Evolutionary conservation across 2,797 vertebrate genomes (phyloP).

Genomic region (Staurois parvus): DNA sequence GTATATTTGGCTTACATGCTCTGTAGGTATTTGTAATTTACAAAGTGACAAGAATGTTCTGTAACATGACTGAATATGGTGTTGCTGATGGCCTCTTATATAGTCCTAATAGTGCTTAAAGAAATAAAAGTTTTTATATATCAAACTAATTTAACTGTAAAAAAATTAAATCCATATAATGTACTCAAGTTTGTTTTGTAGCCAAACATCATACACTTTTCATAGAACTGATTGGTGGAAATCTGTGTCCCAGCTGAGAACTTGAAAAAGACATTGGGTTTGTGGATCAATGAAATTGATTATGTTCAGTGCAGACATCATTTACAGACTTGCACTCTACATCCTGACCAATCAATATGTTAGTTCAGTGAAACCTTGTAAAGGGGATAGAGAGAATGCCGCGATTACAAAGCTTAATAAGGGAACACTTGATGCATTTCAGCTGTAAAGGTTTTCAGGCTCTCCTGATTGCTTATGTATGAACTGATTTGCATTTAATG

Average conservation of each 20-base stretch:
- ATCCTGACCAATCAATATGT: conserved; percentile 62
- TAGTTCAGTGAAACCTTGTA: conserved; percentile 51
- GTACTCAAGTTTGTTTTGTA: not conserved
- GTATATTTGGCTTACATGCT: not conserved
- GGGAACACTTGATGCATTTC: conserved; percentile 25
- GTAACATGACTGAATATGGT: not conserved
- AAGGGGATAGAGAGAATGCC: not conserved
- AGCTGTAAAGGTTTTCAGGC: conserved; percentile 39
- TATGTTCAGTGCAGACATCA: conserved; percentile 48
- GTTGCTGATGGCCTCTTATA: not conserved
- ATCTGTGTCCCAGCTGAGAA: not conserved
- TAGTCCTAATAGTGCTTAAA: not conserved
- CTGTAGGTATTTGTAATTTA: not conserved
- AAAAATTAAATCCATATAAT: too few relatives aligned
- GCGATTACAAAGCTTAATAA: conserved; percentile 33
- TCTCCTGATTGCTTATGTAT: conserved; percentile 57
- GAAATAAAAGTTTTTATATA: not conserved
- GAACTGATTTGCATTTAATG: conserved; percentile 54
- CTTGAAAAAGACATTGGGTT: conserved; percentile 60
- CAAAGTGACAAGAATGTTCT: not conserved
- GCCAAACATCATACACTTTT: conserved; percentile 9
- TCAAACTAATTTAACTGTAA: not conserved
- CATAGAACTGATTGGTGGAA: not conserved
- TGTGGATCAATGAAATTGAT: conserved; percentile 61
- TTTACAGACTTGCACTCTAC: conserved; percentile 62